phyloP scores from a whole-genome alignment of 64 coral and sea anemone species.

The Porites australiensis region DNA sequence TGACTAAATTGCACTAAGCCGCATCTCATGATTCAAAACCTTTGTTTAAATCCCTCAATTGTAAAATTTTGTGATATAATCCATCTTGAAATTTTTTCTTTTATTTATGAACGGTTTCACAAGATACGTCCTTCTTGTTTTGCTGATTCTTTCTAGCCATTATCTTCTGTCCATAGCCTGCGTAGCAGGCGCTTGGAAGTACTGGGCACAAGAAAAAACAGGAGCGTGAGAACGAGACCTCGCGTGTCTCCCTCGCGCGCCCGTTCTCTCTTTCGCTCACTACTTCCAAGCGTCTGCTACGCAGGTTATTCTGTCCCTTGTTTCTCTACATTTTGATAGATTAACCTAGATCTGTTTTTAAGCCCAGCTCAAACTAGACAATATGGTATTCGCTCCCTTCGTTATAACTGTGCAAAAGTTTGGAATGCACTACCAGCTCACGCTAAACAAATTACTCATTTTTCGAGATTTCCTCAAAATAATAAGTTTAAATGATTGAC shows the following conservation, averaged over 20 bases:
- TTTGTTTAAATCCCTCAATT: too few relatives aligned
- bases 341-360: neutral
- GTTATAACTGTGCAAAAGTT: neutral
- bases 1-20: too few relatives aligned
- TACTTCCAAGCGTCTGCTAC: too few relatives aligned
- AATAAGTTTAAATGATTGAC: neutral
- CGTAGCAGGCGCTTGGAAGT: too few relatives aligned
- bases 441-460: neutral
- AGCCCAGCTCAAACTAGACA: neutral
- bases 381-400: neutral
- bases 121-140: neutral
- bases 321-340: too few relatives aligned
- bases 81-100: neutral
- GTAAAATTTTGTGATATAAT: too few relatives aligned
- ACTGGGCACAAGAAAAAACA: too few relatives aligned
- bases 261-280: too few relatives aligned
- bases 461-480: neutral
- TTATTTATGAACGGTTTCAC: neutral
- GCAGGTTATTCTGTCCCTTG: too few relatives aligned
- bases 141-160: neutral
- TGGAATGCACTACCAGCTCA: neutral
- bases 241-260: too few relatives aligned
- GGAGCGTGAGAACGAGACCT: too few relatives aligned
- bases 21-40: too few relatives aligned
- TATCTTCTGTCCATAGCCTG: constrained; percentile 4